Evolutionary conservation across 2,888 invertebrate genomes (phyloP).

Genomic region (Alentia gelatinosa): DNA sequence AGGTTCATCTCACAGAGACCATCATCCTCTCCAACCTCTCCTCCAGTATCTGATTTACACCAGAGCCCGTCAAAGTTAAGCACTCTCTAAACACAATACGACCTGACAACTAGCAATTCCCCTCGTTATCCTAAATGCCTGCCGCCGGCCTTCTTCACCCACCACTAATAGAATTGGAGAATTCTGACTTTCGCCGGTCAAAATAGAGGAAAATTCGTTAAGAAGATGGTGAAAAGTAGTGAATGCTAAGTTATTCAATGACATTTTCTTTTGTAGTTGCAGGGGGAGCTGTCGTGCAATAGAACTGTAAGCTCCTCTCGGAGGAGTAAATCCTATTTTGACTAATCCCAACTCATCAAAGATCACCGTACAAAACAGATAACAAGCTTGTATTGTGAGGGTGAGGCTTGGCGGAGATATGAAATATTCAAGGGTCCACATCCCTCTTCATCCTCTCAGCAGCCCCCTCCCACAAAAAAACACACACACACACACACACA

Average conservation of each 20-base stretch:
- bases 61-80: neutral
- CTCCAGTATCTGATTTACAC: neutral
- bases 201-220: neutral
- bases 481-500: neutral
- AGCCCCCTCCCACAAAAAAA: neutral
- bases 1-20: too few relatives aligned
- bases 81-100: neutral
- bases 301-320: neutral
- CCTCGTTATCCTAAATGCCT: neutral
- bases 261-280: neutral
- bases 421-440: neutral
- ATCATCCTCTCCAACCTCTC: too few relatives aligned
- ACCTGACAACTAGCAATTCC: neutral
- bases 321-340: neutral
- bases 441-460: neutral
- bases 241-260: slow-evolving; percentile 21
- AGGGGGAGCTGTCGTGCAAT: neutral
- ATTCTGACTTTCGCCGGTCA: neutral
- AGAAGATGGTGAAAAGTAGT: neutral
- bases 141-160: neutral
- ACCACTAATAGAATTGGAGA: neutral
- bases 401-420: neutral
- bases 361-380: neutral
- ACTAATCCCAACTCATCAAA: neutral
- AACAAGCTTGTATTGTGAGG: neutral